Evolutionary conservation across 1,140 invertebrate genomes (phyloP).

Genomic region (Dendrolimus kikuchii): DNA sequence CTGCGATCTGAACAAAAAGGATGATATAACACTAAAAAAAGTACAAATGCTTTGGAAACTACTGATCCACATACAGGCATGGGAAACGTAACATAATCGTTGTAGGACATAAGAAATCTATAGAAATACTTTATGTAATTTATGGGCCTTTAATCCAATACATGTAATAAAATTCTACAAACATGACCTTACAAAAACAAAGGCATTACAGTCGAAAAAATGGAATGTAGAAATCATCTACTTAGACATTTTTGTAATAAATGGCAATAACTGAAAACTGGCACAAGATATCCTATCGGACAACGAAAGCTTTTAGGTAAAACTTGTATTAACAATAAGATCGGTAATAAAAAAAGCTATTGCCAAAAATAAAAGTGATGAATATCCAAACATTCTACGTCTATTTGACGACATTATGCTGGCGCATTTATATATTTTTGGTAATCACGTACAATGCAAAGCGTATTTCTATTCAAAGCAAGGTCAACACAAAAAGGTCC

Average conservation of each 20-base stretch:
- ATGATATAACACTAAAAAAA: slow-evolving; percentile 1
- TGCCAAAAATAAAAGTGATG: slow-evolving; percentile 6
- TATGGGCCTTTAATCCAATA: slow-evolving; percentile 48
- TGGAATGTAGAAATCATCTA: slow-evolving; percentile 41
- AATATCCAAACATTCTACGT: neutral
- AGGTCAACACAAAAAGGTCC: neutral
- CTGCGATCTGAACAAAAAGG: slow-evolving; percentile 1
- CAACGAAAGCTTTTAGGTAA: neutral
- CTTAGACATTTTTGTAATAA: slow-evolving; percentile 25
- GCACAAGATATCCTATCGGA: slow-evolving; percentile 13
- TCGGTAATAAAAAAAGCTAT: neutral
- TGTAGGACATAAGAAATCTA: slow-evolving; percentile 46
- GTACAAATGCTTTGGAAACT: slow-evolving; percentile 31
- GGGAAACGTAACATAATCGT: slow-evolving; percentile 51
- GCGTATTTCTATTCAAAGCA: slow-evolving; percentile 2
- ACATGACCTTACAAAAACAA: slow-evolving; percentile 30
- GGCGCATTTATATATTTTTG: slow-evolving; percentile 1
- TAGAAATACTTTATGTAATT: slow-evolving; percentile 43
- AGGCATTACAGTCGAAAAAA: slow-evolving; percentile 36
- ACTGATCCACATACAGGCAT: slow-evolving; percentile 37
- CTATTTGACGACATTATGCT: slow-evolving; percentile 1
- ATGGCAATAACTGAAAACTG: slow-evolving; percentile 6
- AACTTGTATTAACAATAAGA: slow-evolving; percentile 6
- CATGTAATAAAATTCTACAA: slow-evolving; percentile 35
- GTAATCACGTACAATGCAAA: slow-evolving; percentile 1